Evolutionary conservation across 2,797 vertebrate genomes (phyloP), one percentile per base, ranked within the genome.

Genomic region (Hirundo rustica): DNA sequence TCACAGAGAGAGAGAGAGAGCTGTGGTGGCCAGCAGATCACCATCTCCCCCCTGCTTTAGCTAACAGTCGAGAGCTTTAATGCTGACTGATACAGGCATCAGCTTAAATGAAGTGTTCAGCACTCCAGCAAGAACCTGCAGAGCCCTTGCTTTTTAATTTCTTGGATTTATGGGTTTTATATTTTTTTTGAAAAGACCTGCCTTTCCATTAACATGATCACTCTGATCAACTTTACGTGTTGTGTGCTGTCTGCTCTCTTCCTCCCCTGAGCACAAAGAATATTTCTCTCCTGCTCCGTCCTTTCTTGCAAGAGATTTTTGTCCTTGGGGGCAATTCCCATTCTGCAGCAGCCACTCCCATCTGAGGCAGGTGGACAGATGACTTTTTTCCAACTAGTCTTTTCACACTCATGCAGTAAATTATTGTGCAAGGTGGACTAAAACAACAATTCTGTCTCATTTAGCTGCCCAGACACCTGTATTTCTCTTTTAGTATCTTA

Each of bases 341-440:
- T 62, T 85, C 60, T 85, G 34, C 32, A 71, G 53, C 85, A 92
- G 34, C 50, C 54, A 48, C 38, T 90, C 79, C 82, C 86, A 36
- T 22, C 51, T 40, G 40, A 51, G 72, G 67, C 89, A 68, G 60
- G 65, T n/a, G 72, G 50, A 23, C 54, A 70, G 27, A 23, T 17
- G 21, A 32, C 14, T 38, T 54, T 80, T 64, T 85, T 78, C 29
- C 26, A 55, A 58, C 34, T 66, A 68, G 0, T 61, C 62, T 90
- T 85, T 83, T 54, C 26, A 13, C 50, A 57, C 62, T 61, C 32
- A 58, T 58, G 42, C 42, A 65, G 25, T 79, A 67, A 80, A 32
- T 74, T 75, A 71, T 7, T 83, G 68, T 34, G 25, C 78, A 79
- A 58, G 48, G 20, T 57, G 68, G 32, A 84, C 26, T 44, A 68